Evolutionary conservation across 2,888 invertebrate genomes (phyloP), one percentile per base, ranked within the genome.

Genomic region (Periphyllus acericola): DNA sequence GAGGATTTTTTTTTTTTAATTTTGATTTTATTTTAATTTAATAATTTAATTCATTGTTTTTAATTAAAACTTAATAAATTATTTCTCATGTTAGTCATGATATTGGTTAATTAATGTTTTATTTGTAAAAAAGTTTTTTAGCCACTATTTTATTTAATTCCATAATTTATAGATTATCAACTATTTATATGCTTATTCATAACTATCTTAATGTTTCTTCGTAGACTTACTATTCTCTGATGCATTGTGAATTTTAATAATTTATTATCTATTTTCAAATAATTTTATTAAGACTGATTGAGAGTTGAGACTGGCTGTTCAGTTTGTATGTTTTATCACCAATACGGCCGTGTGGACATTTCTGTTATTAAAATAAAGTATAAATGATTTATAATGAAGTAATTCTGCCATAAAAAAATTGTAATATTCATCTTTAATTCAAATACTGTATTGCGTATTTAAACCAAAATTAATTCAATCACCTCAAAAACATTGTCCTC

Each of bases 291-390:
- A 87, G 87, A 87, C 87, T 87, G 87, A 87, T 87, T 81, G 87
- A 87, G 87, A 87, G 87, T 87, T 87, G 87, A 87, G 87, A 87
- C 87, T 87, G 87, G 74, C 72, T 81, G 81, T 87, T 87, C 87
- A 87, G 81, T 81, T 87, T 81, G 72, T 81, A 46, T 75, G 75
- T 75, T 75, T 66, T 75, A 52, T 76, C 68, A 68, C 5, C 40
- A 68, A 68, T 68, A 32, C 32, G 34, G 34, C n/a, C 34, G 25
- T 68, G 32, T 78, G 68, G 68, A 68, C 8, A 78, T 83, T 85
- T 34, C 34, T n/a, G 40, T 84, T 60, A 75, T 76, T 40, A 40
- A 66, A 75, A 75, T 40, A 75, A 66, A 46, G 21, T 72, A 32
- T 66, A 34, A 55, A 55, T 25, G 29, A 75, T 25, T 68, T 0